Percentiles rank a stretch among this genome's conserved stretches.
These are phyloP conservation scores for Parochlus steinenii DNA, from an alignment of 2,888 invertebrate species.

Conservation along the genomic window DNA sequence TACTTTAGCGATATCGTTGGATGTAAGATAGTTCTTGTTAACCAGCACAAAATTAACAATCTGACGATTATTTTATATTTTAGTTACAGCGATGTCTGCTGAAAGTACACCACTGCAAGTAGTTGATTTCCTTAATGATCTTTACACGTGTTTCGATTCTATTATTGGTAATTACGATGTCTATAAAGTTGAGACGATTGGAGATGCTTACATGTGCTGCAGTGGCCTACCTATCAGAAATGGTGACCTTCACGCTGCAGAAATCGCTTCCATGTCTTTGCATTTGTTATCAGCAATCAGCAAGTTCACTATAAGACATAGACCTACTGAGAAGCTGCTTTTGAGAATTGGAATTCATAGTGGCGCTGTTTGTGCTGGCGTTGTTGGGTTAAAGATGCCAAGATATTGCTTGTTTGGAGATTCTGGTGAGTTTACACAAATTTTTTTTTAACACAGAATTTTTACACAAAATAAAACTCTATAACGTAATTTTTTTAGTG, in stretches of 20 bases:
- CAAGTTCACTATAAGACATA: constrained; percentile 75
- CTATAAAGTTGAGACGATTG: constrained; percentile 77
- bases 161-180: constrained; percentile 86
- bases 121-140: constrained; percentile 81
- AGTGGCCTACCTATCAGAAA: constrained; percentile 79
- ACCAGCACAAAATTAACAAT: no score
- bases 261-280: constrained; percentile 86
- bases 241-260: constrained; percentile 77
- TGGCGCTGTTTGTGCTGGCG: constrained; percentile 82
- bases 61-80: no score
- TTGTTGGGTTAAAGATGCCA: constrained; percentile 79
- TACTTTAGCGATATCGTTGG: constrained; percentile 93
- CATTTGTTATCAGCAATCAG: constrained; percentile 68
- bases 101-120: constrained; percentile 83
- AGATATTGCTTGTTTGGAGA: no score
- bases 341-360: constrained; percentile 85
- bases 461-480: no score
- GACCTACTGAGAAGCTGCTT: constrained; percentile 67
- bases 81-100: constrained; percentile 83
- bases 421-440: no score
- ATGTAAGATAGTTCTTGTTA: no score
- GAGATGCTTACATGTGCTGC: constrained; percentile 77
- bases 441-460: no score
- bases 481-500: no score
- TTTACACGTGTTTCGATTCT: constrained; percentile 89